A percentile compares a stretch with the other conserved stretches of the same genome.
These are phyloP conservation scores for Pristionchus maxplancki DNA, from an alignment of 2,888 invertebrate species.

Conservation along the genomic window DNA sequence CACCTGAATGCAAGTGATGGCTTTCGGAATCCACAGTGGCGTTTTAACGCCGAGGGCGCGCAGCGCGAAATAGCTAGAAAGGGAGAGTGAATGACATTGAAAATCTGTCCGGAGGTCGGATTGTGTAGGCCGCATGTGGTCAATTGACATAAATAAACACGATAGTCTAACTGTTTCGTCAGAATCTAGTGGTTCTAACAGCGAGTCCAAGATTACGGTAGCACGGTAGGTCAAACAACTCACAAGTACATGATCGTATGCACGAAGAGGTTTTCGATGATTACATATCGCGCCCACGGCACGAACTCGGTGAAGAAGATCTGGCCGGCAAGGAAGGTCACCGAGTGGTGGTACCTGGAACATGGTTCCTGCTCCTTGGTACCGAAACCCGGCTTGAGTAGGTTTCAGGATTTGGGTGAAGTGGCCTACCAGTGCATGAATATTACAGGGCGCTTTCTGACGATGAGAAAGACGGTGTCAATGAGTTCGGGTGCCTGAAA, in stretches of 20 bases:
- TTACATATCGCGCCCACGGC: slow-evolving; percentile 75
- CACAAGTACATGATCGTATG: slow-evolving; percentile 77
- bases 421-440: slow-evolving; percentile 30
- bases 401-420: not conserved
- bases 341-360: slow-evolving; percentile 80
- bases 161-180: no score
- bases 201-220: no score
- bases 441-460: slow-evolving; percentile 23
- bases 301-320: slow-evolving; percentile 62
- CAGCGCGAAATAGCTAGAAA: slow-evolving; percentile 74
- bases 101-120: not conserved
- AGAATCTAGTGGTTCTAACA: no score
- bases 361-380: no score
- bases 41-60: slow-evolving; percentile 71
- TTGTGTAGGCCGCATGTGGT: no score
- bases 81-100: not conserved
- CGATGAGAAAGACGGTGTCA: slow-evolving; percentile 44
- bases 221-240: no score
- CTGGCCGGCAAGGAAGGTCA: slow-evolving; percentile 75
- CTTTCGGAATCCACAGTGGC: slow-evolving; percentile 71
- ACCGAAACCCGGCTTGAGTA: not conserved
- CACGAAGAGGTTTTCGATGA: slow-evolving; percentile 73
- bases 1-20: slow-evolving; percentile 65
- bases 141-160: not conserved
- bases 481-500: slow-evolving; percentile 32